Conservation (phyloP, 1,140 invertebrate genomes). For the Adoxophyes honmai region DNA sequence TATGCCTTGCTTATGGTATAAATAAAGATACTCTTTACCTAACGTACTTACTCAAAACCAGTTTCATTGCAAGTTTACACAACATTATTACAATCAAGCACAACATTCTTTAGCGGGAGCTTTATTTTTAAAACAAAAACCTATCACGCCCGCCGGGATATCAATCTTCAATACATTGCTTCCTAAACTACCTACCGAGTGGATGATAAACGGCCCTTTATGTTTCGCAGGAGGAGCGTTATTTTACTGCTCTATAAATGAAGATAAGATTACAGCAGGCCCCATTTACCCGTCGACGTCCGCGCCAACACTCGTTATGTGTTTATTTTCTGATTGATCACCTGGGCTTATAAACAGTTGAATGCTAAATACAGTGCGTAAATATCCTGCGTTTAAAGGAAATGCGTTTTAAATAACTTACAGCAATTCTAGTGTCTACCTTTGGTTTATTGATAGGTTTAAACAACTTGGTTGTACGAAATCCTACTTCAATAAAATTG, state of each 20-base stretch:
- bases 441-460: too few species aligned
- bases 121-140: conserved; percentile 27
- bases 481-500: too few species aligned
- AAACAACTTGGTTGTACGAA: too few species aligned
- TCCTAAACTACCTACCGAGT: conserved; percentile 50
- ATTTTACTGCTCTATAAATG: conserved; percentile 71
- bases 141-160: conserved; percentile 28
- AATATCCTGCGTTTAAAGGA: not conserved
- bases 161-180: conserved; percentile 60
- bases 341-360: conserved; percentile 21
- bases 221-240: conserved; percentile 50
- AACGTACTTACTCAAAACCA: not conserved
- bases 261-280: conserved; percentile 60
- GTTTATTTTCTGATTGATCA: conserved; percentile 39
- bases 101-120: conserved; percentile 19
- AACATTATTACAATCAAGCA: not conserved
- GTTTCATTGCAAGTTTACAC: conserved; percentile 4
- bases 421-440: too few species aligned
- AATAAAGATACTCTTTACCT: too few species aligned
- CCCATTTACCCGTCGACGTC: conserved; percentile 46
- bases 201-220: conserved; percentile 60
- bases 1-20: too few species aligned
- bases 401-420: too few species aligned
- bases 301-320: conserved; percentile 35
- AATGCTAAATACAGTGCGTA: conserved; percentile 16